Evolutionary conservation across 92 coral and sea anemone genomes (phyloP), one percentile per base, ranked within the genome.

Genomic region (Umimayanthus kanabou): DNA sequence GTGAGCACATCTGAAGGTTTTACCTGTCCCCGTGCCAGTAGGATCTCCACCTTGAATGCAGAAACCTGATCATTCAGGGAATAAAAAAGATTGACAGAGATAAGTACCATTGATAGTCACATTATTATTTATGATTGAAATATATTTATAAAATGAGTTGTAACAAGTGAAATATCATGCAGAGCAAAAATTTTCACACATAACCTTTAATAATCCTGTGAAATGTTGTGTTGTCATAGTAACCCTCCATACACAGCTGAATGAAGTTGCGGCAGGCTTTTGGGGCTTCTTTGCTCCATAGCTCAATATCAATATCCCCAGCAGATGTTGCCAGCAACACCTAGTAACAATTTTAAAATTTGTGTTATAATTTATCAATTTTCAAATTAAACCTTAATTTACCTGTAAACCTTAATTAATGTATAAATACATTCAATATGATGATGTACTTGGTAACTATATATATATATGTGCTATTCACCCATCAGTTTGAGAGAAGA

Each of bases 31-130:
- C 82, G 97, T 92, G 9, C 99, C 99, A 45, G 99, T 97, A 9
- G 99, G 99, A 76, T 97, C 99, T 20, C 99, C 99, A 64, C 99
- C 99, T 85, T 96, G 99, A 77, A 92, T 86, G 88, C 99, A 96
- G 80, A 96, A 96, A 37, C 99, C 99, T 96, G 67, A 33, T 33
- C 37, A 33, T 29, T 45, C 53, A 30, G 22, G 33, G 42, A 29
- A 2, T 14, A 47, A 74, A 30, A 4, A 39, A 8, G 16, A 75
- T 40, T 39, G 50, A 29, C 25, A 65, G 58, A 13, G 20, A 13
- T 53, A 53, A 53, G 58, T 53, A 11, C 18, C 58, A 53, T 9
- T 45, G 49, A 45, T 23, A 10, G 29, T 9, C 10, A 2, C 25
- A 40, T 33, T 25, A 43, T 10, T 40, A 4, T 26, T 78, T 78